Conservation (phyloP, 2,113 vertebrate genomes). For the Callopanchax toddi region DNA sequence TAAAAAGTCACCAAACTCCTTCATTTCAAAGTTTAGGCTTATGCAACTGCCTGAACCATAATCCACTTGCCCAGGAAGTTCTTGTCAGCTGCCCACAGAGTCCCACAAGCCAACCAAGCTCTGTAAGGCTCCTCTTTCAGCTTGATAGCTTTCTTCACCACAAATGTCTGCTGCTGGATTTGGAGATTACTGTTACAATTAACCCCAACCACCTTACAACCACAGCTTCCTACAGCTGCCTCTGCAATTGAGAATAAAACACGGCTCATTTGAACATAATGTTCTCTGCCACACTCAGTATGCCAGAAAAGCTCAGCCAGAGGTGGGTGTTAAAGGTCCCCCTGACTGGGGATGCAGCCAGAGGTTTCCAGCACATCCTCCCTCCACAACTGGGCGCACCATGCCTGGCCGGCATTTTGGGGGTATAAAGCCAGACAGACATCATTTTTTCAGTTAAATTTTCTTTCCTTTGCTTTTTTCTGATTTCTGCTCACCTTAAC, state of each 20-base stretch:
- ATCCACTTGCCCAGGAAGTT: background rate
- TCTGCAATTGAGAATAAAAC: background rate
- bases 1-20: background rate
- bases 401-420: background rate
- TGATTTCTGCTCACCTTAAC: conserved; percentile 5
- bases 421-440: background rate
- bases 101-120: background rate
- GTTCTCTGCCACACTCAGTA: background rate
- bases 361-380: too few relatives aligned
- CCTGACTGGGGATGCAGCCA: too few relatives aligned
- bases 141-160: too few relatives aligned
- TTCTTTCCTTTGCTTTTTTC: too few relatives aligned
- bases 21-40: background rate
- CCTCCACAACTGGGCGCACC: too few relatives aligned
- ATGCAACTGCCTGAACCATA: background rate
- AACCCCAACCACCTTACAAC: background rate
- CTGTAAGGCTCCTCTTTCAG: background rate
- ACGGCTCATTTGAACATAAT: background rate
- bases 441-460: too few relatives aligned
- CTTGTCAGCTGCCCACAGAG: background rate
- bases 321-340: too few relatives aligned
- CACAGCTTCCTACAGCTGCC: background rate
- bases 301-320: background rate
- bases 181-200: background rate
- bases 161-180: too few relatives aligned